Conservation (phyloP, 2,113 vertebrate genomes). For the Amblyopsis rosae region DNA sequence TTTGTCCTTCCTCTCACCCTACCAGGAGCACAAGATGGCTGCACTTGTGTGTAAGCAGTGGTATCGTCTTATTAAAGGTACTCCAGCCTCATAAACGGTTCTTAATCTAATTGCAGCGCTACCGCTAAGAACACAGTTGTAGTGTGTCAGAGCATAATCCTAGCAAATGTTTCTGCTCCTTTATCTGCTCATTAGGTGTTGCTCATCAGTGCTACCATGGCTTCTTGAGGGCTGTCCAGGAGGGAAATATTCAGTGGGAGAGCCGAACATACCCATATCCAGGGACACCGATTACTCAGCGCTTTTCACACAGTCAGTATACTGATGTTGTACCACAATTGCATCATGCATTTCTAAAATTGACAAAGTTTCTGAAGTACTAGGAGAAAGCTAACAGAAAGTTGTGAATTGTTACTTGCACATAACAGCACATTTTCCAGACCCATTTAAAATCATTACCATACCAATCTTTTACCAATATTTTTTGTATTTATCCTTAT, state of each 20-base stretch:
- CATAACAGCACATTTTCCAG: no score
- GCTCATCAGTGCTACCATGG: conserved; percentile 98
- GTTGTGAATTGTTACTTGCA: no score
- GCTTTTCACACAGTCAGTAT: conserved; percentile 97
- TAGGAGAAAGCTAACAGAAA: no score
- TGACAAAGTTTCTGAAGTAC: background rate
- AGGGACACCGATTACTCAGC: conserved; percentile 95
- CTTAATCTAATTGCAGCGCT: no score
- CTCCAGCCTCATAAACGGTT: background rate
- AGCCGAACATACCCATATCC: conserved; percentile 97
- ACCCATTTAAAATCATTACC: no score
- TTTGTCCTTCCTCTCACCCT: conserved; percentile 95
- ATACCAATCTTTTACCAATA: no score
- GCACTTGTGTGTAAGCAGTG: conserved; percentile 98
- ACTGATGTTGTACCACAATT: background rate
- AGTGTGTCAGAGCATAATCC: no score
- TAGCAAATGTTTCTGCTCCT: no score
- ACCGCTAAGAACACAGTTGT: no score
- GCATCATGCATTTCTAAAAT: background rate
- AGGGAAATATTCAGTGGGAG: conserved; percentile 98
- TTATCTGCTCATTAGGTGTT: conserved; percentile 78
- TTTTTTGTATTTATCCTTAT: no score
- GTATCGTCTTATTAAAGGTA: conserved; percentile 99
- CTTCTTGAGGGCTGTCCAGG: conserved; percentile 95
- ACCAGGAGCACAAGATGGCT: conserved; percentile 97